phyloP scores from a whole-genome alignment of 2,113 vertebrate genomes.

The Axis porcinus region DNA sequence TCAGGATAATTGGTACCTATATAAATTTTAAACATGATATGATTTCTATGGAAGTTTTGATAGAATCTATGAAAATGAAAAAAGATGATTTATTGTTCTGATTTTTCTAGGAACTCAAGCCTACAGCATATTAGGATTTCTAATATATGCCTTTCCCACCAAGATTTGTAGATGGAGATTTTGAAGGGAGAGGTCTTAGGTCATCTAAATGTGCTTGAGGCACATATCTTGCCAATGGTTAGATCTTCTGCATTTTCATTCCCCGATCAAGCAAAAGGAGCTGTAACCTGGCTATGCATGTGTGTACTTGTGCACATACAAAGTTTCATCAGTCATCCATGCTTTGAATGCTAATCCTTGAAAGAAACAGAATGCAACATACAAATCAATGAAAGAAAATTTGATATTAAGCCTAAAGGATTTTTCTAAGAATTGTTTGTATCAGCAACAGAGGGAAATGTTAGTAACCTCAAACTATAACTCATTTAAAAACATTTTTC shows the following conservation, averaged over 20 bases:
- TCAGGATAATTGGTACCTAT: neutral
- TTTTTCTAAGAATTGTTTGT: neutral
- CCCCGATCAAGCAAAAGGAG: neutral
- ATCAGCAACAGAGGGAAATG: neutral
- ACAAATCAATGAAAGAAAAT: neutral
- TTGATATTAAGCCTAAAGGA: neutral
- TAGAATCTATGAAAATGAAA: neutral
- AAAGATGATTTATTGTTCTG: neutral
- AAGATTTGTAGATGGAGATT: neutral
- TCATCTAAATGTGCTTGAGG: neutral
- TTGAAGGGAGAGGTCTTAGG: neutral
- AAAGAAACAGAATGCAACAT: neutral
- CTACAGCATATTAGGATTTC: neutral
- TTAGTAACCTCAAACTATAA: neutral
- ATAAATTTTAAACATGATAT: neutral
- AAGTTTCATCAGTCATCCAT: neutral
- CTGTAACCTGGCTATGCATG: neutral
- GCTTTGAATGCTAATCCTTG: neutral
- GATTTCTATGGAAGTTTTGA: neutral
- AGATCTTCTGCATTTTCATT: neutral
- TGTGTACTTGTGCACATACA: neutral
- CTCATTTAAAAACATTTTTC: neutral
- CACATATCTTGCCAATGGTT: neutral
- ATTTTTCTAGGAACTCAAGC: neutral
- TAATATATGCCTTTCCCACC: neutral